A percentile compares a stretch with the other conserved stretches of the same genome.
These are phyloP conservation scores for Microcebus murinus DNA, from an alignment of 2,113 vertebrate genomes.

Conservation along the genomic window DNA sequence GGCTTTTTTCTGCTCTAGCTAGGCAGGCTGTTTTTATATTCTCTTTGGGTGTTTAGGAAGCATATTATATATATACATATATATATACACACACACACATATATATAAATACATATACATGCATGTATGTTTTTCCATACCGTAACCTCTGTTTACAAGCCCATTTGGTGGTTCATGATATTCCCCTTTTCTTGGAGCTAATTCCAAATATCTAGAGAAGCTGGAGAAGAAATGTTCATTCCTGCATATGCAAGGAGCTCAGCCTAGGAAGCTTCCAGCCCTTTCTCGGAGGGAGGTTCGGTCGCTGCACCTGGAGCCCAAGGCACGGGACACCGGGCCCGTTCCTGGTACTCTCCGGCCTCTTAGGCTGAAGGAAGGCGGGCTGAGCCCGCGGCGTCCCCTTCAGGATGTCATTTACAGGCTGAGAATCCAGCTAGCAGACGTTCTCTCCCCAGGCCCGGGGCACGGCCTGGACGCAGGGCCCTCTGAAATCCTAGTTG, in stretches of 20 bases:
- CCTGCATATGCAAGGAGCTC: not conserved
- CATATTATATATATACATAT: not conserved
- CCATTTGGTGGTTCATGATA: not conserved
- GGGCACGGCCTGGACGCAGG: not conserved
- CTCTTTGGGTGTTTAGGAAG: not conserved
- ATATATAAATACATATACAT: no score
- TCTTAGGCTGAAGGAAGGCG: not conserved
- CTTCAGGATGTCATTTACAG: not conserved
- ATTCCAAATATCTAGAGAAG: conserved; percentile 12
- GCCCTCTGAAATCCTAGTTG: no score
- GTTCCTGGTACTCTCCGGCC: not conserved
- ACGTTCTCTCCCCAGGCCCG: not conserved
- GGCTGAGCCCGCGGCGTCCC: not conserved
- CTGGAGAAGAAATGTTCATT: not conserved
- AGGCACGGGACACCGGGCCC: not conserved
- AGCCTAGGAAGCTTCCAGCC: not conserved
- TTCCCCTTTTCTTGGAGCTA: not conserved
- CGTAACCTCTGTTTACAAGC: not conserved
- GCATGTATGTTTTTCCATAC: not conserved
- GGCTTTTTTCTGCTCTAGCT: not conserved
- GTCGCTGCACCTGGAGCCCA: not conserved
- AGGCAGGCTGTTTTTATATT: not conserved
- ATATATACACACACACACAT: not conserved
- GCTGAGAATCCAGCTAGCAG: not conserved
- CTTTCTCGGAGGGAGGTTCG: not conserved